Evolutionary conservation across 1,140 invertebrate species (phyloP), one percentile per base, ranked within the genome.

Genomic region (Papilio aristodemus): DNA sequence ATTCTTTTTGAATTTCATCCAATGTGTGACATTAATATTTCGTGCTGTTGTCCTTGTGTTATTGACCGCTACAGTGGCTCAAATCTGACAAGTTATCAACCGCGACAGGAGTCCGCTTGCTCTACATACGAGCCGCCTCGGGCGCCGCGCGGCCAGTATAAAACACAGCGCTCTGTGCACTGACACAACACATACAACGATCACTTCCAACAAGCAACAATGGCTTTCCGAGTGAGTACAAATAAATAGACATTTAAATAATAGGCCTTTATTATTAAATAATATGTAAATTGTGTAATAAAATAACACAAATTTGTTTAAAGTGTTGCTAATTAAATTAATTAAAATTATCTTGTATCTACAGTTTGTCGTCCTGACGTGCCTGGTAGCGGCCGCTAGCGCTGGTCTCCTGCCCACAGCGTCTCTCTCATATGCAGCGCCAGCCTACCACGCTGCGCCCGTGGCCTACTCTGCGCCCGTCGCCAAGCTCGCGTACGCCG

Each of bases 311-410:
- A 50, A 10, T 10, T 25, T 43, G 41, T 4, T 50, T 50, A 5
- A 13, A 25, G 22, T 50, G 9, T 22, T 50, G 8, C 9, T 50
- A 50, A 50, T 22, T 58, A 13, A 32, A 36, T 36, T 14, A 32
- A 10, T 58, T 58, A 6, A 41, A 22, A 19, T 41, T 63, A 7
- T 62, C 9, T 38, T 62, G 59, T 43, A 81, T 76, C 58, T 83
- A 22, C 10, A 88, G 86, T 86, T 90, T 67, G 78, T 87, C 46
- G 76, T 82, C 4, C 75, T 89, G 71, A 81, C 85, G 36, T 85
- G 84, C 74, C 71, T 89, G 63, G 80, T 86, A 60, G 87, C 84
- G 8, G 81, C 77, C 37, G 80, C 81, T 70, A 89, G 78, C 73
- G 86, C 84, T 59, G 87, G 84, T 25, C 69, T 86, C 2, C 46